Evolutionary conservation across 2,888 invertebrate species (phyloP).

Genomic region (Rugalucina vietnamica): DNA sequence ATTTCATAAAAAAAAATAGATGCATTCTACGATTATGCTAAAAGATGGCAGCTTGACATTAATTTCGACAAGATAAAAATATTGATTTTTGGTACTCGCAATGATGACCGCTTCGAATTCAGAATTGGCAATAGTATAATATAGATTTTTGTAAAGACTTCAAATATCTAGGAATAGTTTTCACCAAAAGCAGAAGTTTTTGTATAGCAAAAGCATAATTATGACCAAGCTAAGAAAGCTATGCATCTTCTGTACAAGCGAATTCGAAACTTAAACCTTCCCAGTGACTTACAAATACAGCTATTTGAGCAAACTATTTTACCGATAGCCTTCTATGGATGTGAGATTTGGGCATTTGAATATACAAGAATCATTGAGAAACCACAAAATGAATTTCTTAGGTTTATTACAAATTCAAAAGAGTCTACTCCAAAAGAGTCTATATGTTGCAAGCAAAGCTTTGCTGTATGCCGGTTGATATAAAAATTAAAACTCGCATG

Average conservation of each 20-base stretch:
- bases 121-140: neutral
- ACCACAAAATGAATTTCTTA: conserved; percentile 8
- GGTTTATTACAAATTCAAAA: neutral
- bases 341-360: conserved; percentile 36
- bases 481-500: conserved; percentile 23
- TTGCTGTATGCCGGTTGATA: neutral
- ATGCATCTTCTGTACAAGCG: neutral
- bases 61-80: conserved; percentile 36
- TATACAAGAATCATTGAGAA: conserved; percentile 33
- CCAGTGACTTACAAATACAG: neutral
- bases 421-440: conserved; percentile 22
- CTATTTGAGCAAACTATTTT: neutral
- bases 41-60: conserved; percentile 38
- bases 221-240: neutral
- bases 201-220: neutral
- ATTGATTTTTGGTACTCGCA: conserved; percentile 19
- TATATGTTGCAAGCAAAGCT: conserved; percentile 1
- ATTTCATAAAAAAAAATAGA: conserved; percentile 35
- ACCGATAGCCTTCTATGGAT: neutral
- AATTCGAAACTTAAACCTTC: neutral
- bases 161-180: neutral
- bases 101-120: conserved; percentile 6
- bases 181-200: neutral
- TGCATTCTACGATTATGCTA: conserved; percentile 36
- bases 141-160: neutral